Conservation (phyloP, 2,113 vertebrate species). For the Syrmaticus mikado region DNA sequence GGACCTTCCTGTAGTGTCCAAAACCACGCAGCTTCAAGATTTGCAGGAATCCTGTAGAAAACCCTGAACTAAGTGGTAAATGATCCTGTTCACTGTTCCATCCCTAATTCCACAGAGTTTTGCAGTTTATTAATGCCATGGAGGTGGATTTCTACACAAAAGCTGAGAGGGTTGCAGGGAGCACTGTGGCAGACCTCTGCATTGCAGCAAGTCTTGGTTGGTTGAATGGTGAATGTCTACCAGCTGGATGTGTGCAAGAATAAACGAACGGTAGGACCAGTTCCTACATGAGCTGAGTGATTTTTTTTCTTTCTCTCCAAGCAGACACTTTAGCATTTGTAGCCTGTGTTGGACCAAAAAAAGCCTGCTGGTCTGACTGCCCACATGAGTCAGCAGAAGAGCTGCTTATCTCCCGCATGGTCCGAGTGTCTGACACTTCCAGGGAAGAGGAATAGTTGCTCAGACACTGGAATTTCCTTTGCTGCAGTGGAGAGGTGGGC, state of each 20-base stretch:
- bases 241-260: not conserved
- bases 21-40: not conserved
- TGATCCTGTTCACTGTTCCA: not conserved
- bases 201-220: not conserved
- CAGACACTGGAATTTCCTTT: slow-evolving; percentile 51
- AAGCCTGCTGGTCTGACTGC: not conserved
- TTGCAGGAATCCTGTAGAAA: not conserved
- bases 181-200: not conserved
- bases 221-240: not conserved
- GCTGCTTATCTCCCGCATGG: not conserved
- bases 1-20: not conserved
- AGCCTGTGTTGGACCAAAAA: not conserved
- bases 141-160: not conserved
- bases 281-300: not conserved
- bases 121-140: not conserved
- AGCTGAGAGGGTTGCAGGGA: not conserved
- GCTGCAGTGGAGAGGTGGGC: not conserved
- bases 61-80: not conserved
- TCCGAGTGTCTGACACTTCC: not conserved
- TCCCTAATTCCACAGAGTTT: not conserved
- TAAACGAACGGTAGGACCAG: not conserved
- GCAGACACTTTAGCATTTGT: not conserved
- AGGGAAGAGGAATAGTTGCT: slow-evolving; percentile 2
- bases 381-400: slow-evolving; percentile 29
- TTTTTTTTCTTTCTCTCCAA: not conserved